Evolutionary conservation across 2,113 vertebrate species (phyloP).

Genomic region (Syngnathus typhle): DNA sequence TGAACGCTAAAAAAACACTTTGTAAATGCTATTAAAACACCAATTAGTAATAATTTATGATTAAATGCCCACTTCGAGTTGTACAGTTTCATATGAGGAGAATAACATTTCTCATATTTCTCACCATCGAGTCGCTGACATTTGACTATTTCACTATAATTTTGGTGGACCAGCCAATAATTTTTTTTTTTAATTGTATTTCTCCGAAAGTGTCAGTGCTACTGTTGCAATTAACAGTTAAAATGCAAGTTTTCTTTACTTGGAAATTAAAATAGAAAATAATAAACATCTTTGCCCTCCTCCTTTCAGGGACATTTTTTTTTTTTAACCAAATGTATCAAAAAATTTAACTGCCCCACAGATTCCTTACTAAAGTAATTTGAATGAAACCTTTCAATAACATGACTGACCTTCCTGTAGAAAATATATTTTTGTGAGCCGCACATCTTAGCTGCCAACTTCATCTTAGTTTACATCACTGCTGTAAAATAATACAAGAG

Average conservation of each 20-base stretch:
- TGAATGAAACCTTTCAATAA: not conserved
- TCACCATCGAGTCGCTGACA: no score
- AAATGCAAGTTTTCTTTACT: no score
- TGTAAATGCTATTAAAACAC: not conserved
- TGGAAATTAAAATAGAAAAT: no score
- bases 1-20: not conserved
- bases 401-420: not conserved
- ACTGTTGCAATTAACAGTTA: no score
- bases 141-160: no score
- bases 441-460: not conserved
- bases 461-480: not conserved
- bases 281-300: no score
- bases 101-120: not conserved
- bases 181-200: no score
- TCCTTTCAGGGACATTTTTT: no score
- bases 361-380: not conserved
- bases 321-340: no score
- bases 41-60: not conserved
- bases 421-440: not conserved
- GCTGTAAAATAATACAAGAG: constrained; percentile 1
- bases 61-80: not conserved
- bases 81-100: not conserved
- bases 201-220: no score
- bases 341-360: no score
- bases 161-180: no score